Conservation (phyloP, 2,797 vertebrate species). For the Heterohyrax brucei region DNA sequence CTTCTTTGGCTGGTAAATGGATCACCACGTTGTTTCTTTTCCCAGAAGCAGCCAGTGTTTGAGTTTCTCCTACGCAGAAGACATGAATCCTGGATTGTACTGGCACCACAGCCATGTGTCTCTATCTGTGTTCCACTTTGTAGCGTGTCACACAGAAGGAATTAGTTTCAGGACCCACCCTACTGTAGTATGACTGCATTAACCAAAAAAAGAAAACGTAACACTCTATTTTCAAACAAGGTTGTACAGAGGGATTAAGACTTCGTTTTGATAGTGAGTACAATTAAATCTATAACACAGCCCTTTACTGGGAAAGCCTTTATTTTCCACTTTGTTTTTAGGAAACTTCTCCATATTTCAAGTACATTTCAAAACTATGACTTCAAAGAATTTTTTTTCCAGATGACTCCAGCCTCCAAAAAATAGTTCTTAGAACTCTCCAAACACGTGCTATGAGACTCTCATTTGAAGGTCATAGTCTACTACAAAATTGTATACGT, state of each 20-base stretch:
- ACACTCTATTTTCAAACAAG: background rate
- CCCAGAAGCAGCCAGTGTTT: background rate
- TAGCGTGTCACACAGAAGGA: background rate
- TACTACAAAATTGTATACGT: rapidly evolving
- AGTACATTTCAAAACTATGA: background rate
- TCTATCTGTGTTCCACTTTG: background rate
- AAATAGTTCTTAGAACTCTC: no score
- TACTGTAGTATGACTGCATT: background rate
- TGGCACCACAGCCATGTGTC: background rate
- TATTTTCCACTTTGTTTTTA: no score
- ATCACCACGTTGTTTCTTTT: background rate
- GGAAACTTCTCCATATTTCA: background rate
- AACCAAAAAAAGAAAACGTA: background rate
- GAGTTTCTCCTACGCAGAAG: background rate
- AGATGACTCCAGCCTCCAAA: background rate
- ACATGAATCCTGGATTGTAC: background rate
- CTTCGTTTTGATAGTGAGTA: background rate
- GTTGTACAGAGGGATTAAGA: background rate
- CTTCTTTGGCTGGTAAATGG: background rate
- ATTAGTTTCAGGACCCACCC: background rate
- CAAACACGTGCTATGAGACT: rapidly evolving
- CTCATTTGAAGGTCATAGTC: background rate
- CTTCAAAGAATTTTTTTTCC: background rate
- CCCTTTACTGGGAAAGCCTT: background rate
- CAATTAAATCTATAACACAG: background rate